A percentile compares a stretch with the other conserved stretches of the same genome.
These are phyloP conservation scores for Lates japonicus DNA, from an alignment of 2,797 vertebrate genomes.

Conservation along the genomic window DNA sequence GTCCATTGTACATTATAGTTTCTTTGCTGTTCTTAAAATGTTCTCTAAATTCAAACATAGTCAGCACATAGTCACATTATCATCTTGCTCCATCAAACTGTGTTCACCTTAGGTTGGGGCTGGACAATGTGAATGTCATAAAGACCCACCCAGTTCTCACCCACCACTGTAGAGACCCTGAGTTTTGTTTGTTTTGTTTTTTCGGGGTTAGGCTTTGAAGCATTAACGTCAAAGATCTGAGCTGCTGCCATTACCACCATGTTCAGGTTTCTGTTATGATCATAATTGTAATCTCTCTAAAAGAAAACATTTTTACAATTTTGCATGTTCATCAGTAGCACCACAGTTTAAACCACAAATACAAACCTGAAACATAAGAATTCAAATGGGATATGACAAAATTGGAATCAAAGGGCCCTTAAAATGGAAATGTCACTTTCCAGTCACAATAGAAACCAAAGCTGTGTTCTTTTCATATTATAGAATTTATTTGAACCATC, in stretches of 20 bases:
- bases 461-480: slow-evolving; percentile 38
- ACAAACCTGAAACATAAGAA: slow-evolving; percentile 35
- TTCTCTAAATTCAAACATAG: neutral
- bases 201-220: neutral
- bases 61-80: neutral
- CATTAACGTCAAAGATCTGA: slow-evolving; percentile 1
- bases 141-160: neutral
- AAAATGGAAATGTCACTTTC: slow-evolving; percentile 41
- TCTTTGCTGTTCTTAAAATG: neutral
- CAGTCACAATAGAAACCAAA: slow-evolving; percentile 47
- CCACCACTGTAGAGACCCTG: neutral
- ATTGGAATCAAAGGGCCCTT: slow-evolving; percentile 35
- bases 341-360: neutral
- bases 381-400: slow-evolving; percentile 42
- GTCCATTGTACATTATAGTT: neutral
- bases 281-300: slow-evolving; percentile 42
- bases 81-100: neutral
- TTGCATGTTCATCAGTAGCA: slow-evolving; percentile 19
- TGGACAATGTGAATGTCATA: neutral
- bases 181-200: neutral
- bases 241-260: slow-evolving; percentile 7
- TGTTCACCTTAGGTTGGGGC: neutral
- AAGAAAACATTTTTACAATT: slow-evolving; percentile 21
- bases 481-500: slow-evolving; percentile 21
- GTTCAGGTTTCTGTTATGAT: slow-evolving; percentile 41